Evolutionary conservation across 2,888 invertebrate genomes (phyloP).

Genomic region (Idaea biselata): DNA sequence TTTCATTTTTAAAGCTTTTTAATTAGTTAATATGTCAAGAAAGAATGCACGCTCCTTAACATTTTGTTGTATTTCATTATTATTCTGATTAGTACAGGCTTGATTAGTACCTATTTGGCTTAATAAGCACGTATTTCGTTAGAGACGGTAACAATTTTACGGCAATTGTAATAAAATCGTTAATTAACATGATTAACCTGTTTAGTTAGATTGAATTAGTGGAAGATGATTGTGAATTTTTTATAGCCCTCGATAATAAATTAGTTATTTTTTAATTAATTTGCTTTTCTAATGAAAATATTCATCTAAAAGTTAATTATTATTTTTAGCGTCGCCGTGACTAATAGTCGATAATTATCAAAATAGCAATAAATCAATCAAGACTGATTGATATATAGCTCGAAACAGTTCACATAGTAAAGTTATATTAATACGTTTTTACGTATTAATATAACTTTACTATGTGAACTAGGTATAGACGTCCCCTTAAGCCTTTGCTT

Average conservation of each 20-base stretch:
- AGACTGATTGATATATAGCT: background rate
- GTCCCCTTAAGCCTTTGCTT: no score
- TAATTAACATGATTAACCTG: slow-evolving; percentile 23
- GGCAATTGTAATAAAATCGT: slow-evolving; percentile 27
- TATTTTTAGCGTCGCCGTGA: background rate
- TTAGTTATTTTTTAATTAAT: slow-evolving; percentile 28
- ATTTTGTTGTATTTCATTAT: slow-evolving; percentile 14
- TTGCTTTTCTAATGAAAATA: slow-evolving; percentile 25
- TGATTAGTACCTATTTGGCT: slow-evolving; percentile 12
- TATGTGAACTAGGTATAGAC: no score
- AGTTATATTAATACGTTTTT: no score
- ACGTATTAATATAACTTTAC: no score
- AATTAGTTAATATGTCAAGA: background rate
- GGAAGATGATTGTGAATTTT: slow-evolving; percentile 20
- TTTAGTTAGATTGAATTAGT: slow-evolving; percentile 22
- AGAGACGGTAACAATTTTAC: slow-evolving; percentile 24
- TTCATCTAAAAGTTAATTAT: slow-evolving; percentile 5
- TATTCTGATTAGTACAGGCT: slow-evolving; percentile 22
- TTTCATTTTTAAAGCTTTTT: background rate
- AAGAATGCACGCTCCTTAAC: background rate
- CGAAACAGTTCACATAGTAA: no score
- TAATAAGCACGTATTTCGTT: slow-evolving; percentile 22
- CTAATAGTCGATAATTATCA: slow-evolving; percentile 1
- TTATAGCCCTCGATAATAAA: slow-evolving; percentile 12
- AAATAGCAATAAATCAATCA: background rate